Conservation (phyloP, 2,888 invertebrate genomes). For the Pharmacophagus antenor region DNA sequence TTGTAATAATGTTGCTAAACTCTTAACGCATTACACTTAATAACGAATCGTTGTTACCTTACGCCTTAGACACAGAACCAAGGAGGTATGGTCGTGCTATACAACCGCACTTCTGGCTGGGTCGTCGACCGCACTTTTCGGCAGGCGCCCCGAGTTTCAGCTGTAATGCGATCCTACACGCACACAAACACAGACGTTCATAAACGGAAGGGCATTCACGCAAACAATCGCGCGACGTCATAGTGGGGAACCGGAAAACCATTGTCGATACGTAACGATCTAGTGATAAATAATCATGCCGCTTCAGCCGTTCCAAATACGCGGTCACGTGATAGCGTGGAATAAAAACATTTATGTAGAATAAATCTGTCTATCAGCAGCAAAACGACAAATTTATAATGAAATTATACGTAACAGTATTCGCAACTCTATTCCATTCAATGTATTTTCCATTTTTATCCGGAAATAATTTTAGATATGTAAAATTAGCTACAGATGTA, state of each 20-base stretch:
- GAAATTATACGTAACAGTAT: conserved; percentile 28
- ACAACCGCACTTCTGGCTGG: conserved; percentile 71
- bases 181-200: conserved; percentile 45
- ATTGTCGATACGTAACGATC: conserved; percentile 48
- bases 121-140: conserved; percentile 77
- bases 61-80: conserved; percentile 52
- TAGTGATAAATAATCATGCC: conserved; percentile 42
- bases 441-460: conserved; percentile 13
- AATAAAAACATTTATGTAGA: conserved; percentile 31
- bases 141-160: conserved; percentile 78
- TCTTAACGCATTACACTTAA: no score
- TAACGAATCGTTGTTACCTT: no score
- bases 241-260: conserved; percentile 49
- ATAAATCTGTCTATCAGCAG: conserved; percentile 24
- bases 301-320: conserved; percentile 30
- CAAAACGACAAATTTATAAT: conserved; percentile 15
- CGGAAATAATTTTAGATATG: no score
- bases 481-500: no score
- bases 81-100: conserved; percentile 45
- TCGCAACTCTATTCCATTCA: conserved; percentile 25
- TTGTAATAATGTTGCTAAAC: no score
- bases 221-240: conserved; percentile 35
- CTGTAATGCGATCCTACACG: conserved; percentile 76
- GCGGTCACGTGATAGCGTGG: conserved; percentile 34
- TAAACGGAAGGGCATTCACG: conserved; percentile 32